Evolutionary conservation across 2,113 vertebrate genomes (phyloP).

Genomic region (Siniperca chuatsi): DNA sequence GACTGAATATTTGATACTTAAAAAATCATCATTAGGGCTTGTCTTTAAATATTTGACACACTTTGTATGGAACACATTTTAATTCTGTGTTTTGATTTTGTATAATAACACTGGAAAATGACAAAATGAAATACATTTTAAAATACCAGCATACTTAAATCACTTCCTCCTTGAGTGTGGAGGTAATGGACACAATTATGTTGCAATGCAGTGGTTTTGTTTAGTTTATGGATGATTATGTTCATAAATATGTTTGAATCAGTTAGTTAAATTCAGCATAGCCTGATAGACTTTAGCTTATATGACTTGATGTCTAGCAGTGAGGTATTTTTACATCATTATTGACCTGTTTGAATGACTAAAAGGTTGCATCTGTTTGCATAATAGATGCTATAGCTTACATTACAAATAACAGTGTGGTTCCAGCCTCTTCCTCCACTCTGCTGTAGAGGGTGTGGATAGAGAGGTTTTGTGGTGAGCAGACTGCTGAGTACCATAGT

Average conservation of each 20-base stretch:
- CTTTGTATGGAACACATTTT: not conserved
- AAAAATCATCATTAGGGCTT: conserved; percentile 15
- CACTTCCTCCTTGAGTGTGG: not conserved
- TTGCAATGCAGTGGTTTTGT: not conserved
- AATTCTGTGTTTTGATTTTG: not conserved
- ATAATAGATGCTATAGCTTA: not conserved
- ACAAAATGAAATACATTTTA: not conserved
- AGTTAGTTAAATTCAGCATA: not conserved
- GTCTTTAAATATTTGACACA: conserved; percentile 25
- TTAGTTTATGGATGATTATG: not conserved
- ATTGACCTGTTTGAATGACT: not conserved
- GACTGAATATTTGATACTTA: conserved; percentile 9
- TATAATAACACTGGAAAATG: not conserved
- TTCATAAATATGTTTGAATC: not conserved
- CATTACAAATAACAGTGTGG: not conserved
- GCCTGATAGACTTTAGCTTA: not conserved
- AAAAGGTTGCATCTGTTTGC: not conserved
- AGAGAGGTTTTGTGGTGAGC: conserved; percentile 47
- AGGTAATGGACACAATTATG: not conserved
- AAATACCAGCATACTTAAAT: not conserved
- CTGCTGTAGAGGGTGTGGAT: conserved; percentile 4
- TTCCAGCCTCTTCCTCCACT: not conserved
- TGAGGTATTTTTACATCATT: not conserved
- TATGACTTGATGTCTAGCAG: not conserved
- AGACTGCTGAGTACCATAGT: conserved; percentile 53